These are phyloP conservation scores for Caenorhabditis sp. DNA, from an alignment of 2,888 invertebrate species.

Conservation along the genomic window DNA sequence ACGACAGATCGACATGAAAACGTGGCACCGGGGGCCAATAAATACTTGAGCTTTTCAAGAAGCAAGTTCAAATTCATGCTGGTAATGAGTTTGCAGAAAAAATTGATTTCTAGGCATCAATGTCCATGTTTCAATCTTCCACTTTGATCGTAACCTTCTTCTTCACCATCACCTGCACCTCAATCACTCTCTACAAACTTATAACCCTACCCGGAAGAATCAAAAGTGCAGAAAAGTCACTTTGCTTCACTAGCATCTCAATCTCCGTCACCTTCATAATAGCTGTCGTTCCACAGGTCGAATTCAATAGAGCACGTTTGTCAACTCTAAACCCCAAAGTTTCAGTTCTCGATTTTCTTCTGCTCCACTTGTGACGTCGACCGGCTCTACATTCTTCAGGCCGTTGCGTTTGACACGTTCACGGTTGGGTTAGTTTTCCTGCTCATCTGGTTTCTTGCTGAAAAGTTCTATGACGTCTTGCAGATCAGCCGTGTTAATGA, in stretches of 20 bases:
- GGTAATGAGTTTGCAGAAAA: too few relatives aligned
- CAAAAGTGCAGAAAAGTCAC: conserved; percentile 33
- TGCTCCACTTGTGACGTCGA: conserved; percentile 4
- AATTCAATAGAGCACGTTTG: too few relatives aligned
- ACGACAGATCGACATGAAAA: too few relatives aligned
- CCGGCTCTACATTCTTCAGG: background rate
- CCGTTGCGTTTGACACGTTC: conserved; percentile 12
- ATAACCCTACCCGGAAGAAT: conserved; percentile 36
- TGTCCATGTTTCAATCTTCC: conserved; percentile 38
- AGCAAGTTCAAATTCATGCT: background rate
- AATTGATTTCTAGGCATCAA: conserved; percentile 28
- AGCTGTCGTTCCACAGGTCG: conserved; percentile 13
- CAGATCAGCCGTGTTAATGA: conserved; percentile 5
- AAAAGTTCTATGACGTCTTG: background rate
- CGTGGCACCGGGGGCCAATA: too few relatives aligned
- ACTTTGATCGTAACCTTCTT: conserved; percentile 10
- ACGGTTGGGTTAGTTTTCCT: conserved; percentile 12
- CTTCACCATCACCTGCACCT: conserved; percentile 24
- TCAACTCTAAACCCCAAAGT: background rate
- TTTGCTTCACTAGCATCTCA: conserved; percentile 34
- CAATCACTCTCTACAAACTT: conserved; percentile 42
- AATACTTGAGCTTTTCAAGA: too few relatives aligned
- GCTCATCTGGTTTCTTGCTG: too few relatives aligned
- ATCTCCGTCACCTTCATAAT: conserved; percentile 27
- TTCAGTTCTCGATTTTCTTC: background rate